These are phyloP conservation scores for Ostrea edulis DNA, from an alignment of 1,140 invertebrate genomes.

Conservation along the genomic window DNA sequence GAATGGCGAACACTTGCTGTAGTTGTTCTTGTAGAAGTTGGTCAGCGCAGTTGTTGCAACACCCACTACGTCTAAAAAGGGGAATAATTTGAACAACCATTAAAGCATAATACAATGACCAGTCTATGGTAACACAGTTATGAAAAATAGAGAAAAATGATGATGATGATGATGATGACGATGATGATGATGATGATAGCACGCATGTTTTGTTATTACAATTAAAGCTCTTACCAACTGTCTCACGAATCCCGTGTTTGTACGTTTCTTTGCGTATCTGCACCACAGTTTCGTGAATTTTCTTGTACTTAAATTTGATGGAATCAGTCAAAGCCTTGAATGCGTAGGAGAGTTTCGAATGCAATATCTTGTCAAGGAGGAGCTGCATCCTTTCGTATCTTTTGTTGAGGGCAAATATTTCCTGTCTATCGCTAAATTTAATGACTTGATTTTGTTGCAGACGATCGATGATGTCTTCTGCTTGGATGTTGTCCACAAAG, in stretches of 20 bases:
- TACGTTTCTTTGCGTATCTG: slow-evolving; percentile 64
- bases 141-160: no score
- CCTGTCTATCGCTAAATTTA: slow-evolving; percentile 69
- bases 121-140: no score
- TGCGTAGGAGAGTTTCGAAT: slow-evolving; percentile 62
- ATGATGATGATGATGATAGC: no score
- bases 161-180: no score
- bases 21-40: slow-evolving; percentile 61
- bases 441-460: slow-evolving; percentile 72
- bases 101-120: no score
- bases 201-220: not conserved
- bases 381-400: slow-evolving; percentile 70
- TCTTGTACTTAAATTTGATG: slow-evolving; percentile 72
- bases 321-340: slow-evolving; percentile 69
- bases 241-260: slow-evolving; percentile 67
- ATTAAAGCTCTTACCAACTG: slow-evolving; percentile 61
- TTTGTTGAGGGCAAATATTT: slow-evolving; percentile 65
- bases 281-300: slow-evolving; percentile 67
- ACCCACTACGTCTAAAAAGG: slow-evolving; percentile 59
- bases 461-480: slow-evolving; percentile 72
- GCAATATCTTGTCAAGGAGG: slow-evolving; percentile 60
- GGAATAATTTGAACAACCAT: not conserved
- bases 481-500: slow-evolving; percentile 67
- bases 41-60: slow-evolving; percentile 60
- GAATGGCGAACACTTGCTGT: slow-evolving; percentile 63